Conservation (phyloP, 2,797 vertebrate species). For the Falco cherrug region DNA sequence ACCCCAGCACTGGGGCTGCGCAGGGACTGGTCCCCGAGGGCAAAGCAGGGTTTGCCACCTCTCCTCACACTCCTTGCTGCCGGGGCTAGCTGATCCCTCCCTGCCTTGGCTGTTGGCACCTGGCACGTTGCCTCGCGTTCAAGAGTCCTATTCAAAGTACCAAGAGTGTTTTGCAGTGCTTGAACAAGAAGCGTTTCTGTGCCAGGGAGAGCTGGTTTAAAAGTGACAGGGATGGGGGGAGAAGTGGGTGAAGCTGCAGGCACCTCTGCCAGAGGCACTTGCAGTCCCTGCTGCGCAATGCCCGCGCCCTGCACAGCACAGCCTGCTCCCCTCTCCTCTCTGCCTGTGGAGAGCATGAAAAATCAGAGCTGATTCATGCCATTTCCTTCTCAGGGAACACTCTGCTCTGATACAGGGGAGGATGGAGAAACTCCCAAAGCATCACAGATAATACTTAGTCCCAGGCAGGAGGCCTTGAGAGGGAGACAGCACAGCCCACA, state of each 20-base stretch:
- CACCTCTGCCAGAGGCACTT: neutral
- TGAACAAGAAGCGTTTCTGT: constrained; percentile 22
- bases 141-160: constrained; percentile 29
- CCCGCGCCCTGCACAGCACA: neutral
- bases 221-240: neutral
- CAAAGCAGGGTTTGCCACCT: neutral
- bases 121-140: neutral
- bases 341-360: neutral
- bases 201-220: neutral
- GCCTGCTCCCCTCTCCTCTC: neutral
- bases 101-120: neutral
- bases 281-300: neutral
- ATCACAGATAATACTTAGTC: neutral
- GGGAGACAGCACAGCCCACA: neutral
- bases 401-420: neutral
- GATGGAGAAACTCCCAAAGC: neutral
- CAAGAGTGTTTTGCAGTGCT: neutral
- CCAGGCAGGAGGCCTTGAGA: constrained; percentile 16
- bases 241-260: neutral
- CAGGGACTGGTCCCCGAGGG: neutral
- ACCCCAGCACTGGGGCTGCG: neutral
- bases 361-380: neutral
- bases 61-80: neutral
- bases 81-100: neutral
- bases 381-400: neutral